Conservation (phyloP, 2,888 invertebrate genomes). For the Lochmaea capreae region DNA sequence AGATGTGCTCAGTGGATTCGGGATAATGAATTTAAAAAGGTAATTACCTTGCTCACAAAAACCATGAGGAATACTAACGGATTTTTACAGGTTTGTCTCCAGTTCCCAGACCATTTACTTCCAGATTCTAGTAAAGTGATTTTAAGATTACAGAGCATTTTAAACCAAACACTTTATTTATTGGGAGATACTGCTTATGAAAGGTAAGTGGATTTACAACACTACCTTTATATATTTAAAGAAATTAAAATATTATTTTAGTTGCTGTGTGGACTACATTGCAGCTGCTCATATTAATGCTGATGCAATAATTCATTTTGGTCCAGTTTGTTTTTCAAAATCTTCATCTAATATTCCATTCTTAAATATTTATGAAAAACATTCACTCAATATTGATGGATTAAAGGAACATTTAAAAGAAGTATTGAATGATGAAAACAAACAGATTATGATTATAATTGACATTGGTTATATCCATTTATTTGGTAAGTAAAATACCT, state of each 20-base stretch:
- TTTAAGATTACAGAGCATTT: conserved; percentile 65
- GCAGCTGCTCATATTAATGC: conserved; percentile 89
- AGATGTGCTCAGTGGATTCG: conserved; percentile 78
- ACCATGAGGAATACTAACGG: neutral
- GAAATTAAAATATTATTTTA: conserved; percentile 61
- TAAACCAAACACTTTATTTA: conserved; percentile 77
- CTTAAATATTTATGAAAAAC: conserved; percentile 77
- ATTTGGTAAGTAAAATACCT: conserved; percentile 65
- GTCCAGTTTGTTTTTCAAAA: conserved; percentile 86
- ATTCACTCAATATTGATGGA: conserved; percentile 67
- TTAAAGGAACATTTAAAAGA: conserved; percentile 60
- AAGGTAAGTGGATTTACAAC: conserved; percentile 68
- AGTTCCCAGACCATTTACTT: conserved; percentile 89
- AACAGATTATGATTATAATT: conserved; percentile 72
- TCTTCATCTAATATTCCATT: conserved; percentile 79
- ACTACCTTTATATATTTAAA: no score
- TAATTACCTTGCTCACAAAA: conserved; percentile 57
- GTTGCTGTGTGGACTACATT: conserved; percentile 91
- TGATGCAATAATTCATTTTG: conserved; percentile 91
- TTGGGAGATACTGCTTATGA: conserved; percentile 93
- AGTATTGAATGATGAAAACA: conserved; percentile 60
- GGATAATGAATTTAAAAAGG: conserved; percentile 74
- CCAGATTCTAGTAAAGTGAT: conserved; percentile 76
- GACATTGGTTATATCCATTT: conserved; percentile 76
- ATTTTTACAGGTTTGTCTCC: conserved; percentile 81